These are phyloP conservation scores for Sipha flava DNA, from an alignment of 1,140 invertebrate species.

Conservation along the genomic window DNA sequence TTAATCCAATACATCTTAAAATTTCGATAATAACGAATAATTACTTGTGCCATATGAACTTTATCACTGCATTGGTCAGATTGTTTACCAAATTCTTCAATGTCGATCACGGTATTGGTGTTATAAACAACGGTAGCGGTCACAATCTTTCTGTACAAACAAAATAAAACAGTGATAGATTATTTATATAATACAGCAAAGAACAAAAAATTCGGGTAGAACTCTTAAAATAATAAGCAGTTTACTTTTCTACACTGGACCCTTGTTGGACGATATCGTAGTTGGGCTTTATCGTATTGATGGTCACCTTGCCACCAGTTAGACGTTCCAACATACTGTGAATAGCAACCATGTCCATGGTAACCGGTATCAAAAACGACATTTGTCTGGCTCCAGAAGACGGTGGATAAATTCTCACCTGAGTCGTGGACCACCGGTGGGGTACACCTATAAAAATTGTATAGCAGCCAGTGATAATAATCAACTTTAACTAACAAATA, in stretches of 20 bases:
- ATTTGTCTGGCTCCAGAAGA: conserved; percentile 59
- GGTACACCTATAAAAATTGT: conserved; percentile 51
- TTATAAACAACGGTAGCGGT: conserved; percentile 62
- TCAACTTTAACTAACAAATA: too few species aligned
- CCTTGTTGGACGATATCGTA: conserved; percentile 40
- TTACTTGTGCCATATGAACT: not conserved
- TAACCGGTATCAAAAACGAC: conserved; percentile 63
- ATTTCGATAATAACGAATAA: not conserved
- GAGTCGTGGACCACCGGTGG: conserved; percentile 55
- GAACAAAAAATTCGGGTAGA: not conserved
- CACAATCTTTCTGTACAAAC: conserved; percentile 59
- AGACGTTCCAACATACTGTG: conserved; percentile 63
- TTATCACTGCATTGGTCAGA: conserved; percentile 42
- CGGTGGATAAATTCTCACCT: conserved; percentile 59
- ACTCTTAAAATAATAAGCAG: not conserved
- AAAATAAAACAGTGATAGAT: not conserved
- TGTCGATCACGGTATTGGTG: conserved; percentile 57
- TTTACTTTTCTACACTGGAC: not conserved
- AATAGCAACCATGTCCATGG: conserved; percentile 60
- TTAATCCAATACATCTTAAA: too few species aligned
- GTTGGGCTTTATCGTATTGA: conserved; percentile 63
- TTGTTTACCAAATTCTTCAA: conserved; percentile 56
- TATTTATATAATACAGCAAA: not conserved
- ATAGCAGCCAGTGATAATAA: not conserved
- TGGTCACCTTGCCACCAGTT: conserved; percentile 64